Percentiles rank a stretch among this genome's conserved stretches.
phyloP scores from a whole-genome alignment of 92 coral and sea anemone species.

The Umimayanthus kanabou region DNA sequence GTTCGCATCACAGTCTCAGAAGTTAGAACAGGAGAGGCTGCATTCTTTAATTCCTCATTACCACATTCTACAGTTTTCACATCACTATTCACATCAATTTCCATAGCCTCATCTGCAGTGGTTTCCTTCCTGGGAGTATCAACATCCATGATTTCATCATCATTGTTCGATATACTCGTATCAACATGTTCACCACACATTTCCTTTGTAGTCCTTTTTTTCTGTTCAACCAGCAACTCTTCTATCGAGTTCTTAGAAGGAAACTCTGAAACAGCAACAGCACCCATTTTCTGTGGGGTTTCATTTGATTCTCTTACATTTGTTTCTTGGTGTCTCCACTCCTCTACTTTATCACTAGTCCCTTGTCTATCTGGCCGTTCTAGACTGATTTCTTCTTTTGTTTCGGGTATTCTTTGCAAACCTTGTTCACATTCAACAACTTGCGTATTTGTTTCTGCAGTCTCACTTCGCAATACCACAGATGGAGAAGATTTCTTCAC shows the following conservation, averaged over 20 bases:
- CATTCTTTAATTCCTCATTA: background rate
- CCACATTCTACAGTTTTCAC: background rate
- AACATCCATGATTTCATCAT: background rate
- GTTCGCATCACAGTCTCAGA: background rate
- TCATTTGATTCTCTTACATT: background rate
- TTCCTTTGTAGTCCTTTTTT: background rate
- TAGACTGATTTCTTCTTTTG: background rate
- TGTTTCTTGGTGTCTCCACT: background rate
- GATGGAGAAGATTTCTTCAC: background rate
- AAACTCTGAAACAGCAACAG: background rate
- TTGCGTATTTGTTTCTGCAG: background rate
- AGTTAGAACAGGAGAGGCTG: background rate
- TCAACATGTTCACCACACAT: background rate
- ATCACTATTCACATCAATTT: conserved; percentile 3
- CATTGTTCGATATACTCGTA: background rate
- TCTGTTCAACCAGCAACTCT: background rate
- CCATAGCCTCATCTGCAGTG: background rate
- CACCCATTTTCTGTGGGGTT: background rate
- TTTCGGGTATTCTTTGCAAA: background rate
- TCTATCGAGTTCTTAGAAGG: background rate
- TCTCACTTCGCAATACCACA: background rate
- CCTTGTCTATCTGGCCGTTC: background rate
- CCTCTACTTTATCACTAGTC: background rate
- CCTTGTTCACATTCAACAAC: background rate
- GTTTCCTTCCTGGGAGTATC: background rate